Evolutionary conservation across 2,888 invertebrate genomes (phyloP), one percentile per base, ranked within the genome.

Genomic region (Perizoma flavofasciatum): DNA sequence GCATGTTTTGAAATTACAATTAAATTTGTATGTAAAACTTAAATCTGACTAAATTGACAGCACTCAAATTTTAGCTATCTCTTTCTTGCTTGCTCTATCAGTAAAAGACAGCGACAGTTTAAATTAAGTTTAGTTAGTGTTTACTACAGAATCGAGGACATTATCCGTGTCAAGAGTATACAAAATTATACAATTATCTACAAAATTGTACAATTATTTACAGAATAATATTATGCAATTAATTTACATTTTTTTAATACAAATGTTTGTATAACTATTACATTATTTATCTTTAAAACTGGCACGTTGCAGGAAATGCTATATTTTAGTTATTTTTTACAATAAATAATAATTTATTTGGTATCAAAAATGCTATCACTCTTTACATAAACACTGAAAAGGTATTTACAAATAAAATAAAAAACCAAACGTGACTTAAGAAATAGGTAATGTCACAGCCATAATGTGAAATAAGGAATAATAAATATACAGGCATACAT

Each of bases 261-360:
- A 37, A 37, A 7, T 7, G 5, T 37, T 6, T 37, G 1, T 4
- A 37, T 7, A 37, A 37, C 5, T 37, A 37, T 7, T 37, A 22
- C 22, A 37, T 37, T 37, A 37, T 37, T 70, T 70, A 71, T 75
- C 71, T 71, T 69, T 60, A 56, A 49, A 70, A 88, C 88, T 88
- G 88, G 86, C 88, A 85, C 87, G 68, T 66, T 67, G 65, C 32
- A 55, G 50, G 49, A 62, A 52, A 49, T 5, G 32, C 32, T 40
- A 32, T 9, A 10, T 51, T 39, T 49, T 51, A 44, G 5, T 41
- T 41, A 71, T 73, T 74, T n/a, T 78, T 74, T 80, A 83, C 76
- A 85, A 88, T 87, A 89, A 89, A 85, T 86, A 74, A 81, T 78
- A 72, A 75, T 72, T 73, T 85, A 87, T 89, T 89, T 90, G 89